These are phyloP conservation scores for Drosophila nebulosa DNA, from an alignment of 1,140 invertebrate genomes.

Conservation along the genomic window DNA sequence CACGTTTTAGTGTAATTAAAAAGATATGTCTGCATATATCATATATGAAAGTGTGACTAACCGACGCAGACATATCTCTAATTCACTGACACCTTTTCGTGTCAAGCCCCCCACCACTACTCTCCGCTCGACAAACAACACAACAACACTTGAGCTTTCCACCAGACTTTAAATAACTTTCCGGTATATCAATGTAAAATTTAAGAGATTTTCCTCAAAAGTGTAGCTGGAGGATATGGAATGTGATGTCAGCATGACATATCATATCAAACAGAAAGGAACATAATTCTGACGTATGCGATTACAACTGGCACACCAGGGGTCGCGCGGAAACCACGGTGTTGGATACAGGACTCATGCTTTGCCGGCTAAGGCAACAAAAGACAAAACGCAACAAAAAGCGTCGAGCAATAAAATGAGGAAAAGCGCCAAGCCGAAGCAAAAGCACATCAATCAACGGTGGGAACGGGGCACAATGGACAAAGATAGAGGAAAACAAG, in stretches of 20 bases:
- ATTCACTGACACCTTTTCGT: constrained; percentile 31
- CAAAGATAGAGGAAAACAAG: background rate
- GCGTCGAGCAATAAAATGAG: constrained; percentile 69
- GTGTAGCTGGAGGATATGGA: background rate
- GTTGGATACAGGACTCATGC: constrained; percentile 17
- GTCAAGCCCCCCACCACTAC: background rate
- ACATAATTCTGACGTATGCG: constrained; percentile 77
- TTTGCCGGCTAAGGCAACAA: constrained; percentile 24
- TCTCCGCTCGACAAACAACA: background rate
- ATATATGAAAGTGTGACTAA: constrained; percentile 27
- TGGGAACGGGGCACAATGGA: constrained; percentile 15
- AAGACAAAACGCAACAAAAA: constrained; percentile 56
- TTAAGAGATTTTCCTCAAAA: constrained; percentile 29
- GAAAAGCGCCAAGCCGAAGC: constrained; percentile 50
- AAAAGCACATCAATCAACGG: constrained; percentile 74
- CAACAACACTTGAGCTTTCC: background rate
- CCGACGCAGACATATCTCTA: constrained; percentile 4
- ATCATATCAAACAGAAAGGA: constrained; percentile 60
- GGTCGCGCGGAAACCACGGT: constrained; percentile 3
- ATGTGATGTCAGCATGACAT: constrained; percentile 48
- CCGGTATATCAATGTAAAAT: constrained; percentile 42
- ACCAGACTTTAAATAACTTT: constrained; percentile 14
- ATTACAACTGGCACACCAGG: constrained; percentile 50
- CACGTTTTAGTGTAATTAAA: constrained; percentile 79
- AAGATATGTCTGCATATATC: constrained; percentile 66